phyloP scores from a whole-genome alignment of 1,140 invertebrate genomes.

The Drosophila gunungcola region DNA sequence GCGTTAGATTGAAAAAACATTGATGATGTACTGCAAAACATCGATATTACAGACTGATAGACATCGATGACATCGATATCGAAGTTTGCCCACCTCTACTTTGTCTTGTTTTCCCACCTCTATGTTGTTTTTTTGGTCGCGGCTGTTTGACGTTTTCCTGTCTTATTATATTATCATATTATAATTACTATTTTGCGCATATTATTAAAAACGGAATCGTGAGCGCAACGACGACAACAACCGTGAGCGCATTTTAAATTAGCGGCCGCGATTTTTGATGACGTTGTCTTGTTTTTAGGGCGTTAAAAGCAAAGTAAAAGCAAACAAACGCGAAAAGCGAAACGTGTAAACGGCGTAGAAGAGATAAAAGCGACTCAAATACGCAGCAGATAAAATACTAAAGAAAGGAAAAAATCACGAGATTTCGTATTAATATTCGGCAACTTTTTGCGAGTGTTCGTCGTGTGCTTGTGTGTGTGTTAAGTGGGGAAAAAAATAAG shows the following conservation, averaged over 20 bases:
- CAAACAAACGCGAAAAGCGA: slow-evolving; percentile 59
- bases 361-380: slow-evolving; percentile 51
- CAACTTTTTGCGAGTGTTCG: slow-evolving; percentile 19
- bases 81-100: too few species aligned
- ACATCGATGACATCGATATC: too few species aligned
- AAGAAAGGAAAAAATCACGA: slow-evolving; percentile 27
- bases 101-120: too few species aligned
- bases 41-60: too few species aligned
- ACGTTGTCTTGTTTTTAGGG: slow-evolving; percentile 44
- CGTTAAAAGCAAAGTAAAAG: slow-evolving; percentile 44
- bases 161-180: slow-evolving; percentile 4
- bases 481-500: slow-evolving; percentile 36
- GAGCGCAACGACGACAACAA: background rate
- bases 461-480: slow-evolving; percentile 19
- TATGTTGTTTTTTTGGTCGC: slow-evolving; percentile 9
- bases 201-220: slow-evolving; percentile 11
- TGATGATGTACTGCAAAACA: too few species aligned
- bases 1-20: too few species aligned
- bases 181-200: background rate
- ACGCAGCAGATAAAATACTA: slow-evolving; percentile 57
- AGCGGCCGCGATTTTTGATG: slow-evolving; percentile 35
- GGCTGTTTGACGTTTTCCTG: slow-evolving; percentile 19
- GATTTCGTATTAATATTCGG: slow-evolving; percentile 42
- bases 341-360: slow-evolving; percentile 49
- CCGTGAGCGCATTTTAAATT: slow-evolving; percentile 7